These are phyloP conservation scores for Nemotelus nigrinus DNA, from an alignment of 2,888 invertebrate genomes.

Conservation along the genomic window DNA sequence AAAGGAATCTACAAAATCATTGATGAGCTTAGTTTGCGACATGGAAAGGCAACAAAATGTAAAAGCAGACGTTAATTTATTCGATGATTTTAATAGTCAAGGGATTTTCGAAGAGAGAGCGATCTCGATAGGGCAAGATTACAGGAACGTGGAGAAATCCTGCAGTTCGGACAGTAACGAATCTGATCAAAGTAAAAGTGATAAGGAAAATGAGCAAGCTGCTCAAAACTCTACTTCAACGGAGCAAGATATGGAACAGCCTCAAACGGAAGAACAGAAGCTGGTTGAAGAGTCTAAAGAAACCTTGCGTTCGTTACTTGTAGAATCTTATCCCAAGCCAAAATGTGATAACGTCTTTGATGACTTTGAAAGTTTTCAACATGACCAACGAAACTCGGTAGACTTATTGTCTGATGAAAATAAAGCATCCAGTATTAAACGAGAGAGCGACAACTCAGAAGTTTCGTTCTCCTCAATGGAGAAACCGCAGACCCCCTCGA, in stretches of 20 bases:
- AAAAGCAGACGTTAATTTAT: neutral
- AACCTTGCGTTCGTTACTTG: neutral
- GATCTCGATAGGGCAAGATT: too few relatives aligned
- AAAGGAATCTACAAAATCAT: neutral
- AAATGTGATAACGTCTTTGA: slow-evolving; percentile 5
- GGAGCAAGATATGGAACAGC: too few relatives aligned
- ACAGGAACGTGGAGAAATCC: too few relatives aligned
- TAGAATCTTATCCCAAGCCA: neutral
- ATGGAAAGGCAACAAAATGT: neutral
- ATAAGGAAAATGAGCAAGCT: neutral
- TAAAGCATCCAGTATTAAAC: too few relatives aligned
- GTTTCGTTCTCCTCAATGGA: too few relatives aligned
- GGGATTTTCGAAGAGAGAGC: too few relatives aligned
- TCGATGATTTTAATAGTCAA: neutral
- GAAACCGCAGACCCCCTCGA: neutral
- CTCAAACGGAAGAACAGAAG: neutral
- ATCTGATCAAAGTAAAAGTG: neutral
- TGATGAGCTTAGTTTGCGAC: slow-evolving; percentile 27
- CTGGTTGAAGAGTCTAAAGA: slow-evolving; percentile 5
- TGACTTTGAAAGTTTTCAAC: neutral
- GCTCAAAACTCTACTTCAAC: neutral
- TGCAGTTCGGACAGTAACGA: neutral
- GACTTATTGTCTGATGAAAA: too few relatives aligned
- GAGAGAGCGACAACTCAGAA: too few relatives aligned
- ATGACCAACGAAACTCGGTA: neutral